phyloP scores from a whole-genome alignment of 2,113 vertebrate species.

The Oreotrochilus melanogaster region DNA sequence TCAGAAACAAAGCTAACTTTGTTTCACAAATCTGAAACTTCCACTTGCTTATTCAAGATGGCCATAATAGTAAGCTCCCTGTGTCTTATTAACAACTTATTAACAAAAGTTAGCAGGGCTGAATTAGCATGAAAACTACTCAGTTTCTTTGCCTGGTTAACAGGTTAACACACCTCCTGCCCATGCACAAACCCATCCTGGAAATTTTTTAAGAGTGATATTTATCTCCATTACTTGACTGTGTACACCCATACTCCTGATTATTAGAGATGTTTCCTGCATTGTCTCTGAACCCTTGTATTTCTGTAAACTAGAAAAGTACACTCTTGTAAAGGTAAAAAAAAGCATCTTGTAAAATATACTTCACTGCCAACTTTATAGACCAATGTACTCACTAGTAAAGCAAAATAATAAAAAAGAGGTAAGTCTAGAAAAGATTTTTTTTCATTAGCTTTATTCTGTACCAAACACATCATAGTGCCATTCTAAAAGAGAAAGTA shows the following conservation, averaged over 20 bases:
- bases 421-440: not conserved
- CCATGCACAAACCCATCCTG: not conserved
- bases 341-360: not conserved
- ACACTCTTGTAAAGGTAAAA: not conserved
- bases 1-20: not conserved
- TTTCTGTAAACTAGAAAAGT: not conserved
- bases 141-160: not conserved
- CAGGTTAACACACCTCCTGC: not conserved
- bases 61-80: not conserved
- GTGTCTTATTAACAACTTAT: not conserved
- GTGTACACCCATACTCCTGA: not conserved
- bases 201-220: not conserved
- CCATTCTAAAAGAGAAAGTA: not conserved
- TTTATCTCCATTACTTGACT: not conserved
- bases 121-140: not conserved
- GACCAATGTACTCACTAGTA: not conserved
- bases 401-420: not conserved
- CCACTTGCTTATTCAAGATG: not conserved
- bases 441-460: not conserved
- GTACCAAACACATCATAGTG: not conserved
- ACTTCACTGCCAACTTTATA: not conserved
- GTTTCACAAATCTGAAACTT: not conserved
- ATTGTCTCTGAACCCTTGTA: not conserved
- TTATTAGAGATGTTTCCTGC: not conserved
- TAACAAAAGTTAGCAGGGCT: not conserved